phyloP scores from a whole-genome alignment of 2,113 vertebrate species.

The Pelmatolapia mariae region DNA sequence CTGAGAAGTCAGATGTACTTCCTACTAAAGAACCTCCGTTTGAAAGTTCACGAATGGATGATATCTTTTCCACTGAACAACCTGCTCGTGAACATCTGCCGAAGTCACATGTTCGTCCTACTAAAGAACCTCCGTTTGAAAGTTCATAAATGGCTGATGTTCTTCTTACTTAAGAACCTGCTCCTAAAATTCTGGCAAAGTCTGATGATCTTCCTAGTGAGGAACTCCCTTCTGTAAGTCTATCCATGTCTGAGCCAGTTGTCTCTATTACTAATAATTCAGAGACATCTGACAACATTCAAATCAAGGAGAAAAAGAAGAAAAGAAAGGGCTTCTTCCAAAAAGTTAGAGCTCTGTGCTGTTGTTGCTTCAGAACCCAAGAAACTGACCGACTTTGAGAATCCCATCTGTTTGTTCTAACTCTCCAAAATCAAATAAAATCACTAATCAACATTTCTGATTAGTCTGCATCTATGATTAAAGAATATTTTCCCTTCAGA shows the following conservation, averaged over 20 bases:
- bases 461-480: rapidly evolving
- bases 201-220: not conserved
- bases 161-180: rapidly evolving
- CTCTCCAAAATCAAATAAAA: not conserved
- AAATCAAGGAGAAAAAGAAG: not conserved
- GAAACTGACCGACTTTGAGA: rapidly evolving
- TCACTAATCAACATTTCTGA: not conserved
- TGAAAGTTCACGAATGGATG: not conserved
- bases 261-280: rapidly evolving
- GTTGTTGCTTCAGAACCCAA: rapidly evolving
- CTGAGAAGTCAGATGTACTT: not conserved
- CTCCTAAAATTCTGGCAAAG: not conserved
- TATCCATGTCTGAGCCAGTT: not conserved
- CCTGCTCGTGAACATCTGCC: rapidly evolving
- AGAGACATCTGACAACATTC: not conserved
- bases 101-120: not conserved
- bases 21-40: rapidly evolving
- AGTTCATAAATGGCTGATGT: not conserved
- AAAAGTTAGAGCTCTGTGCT: not conserved
- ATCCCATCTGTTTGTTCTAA: not conserved
- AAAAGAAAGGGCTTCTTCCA: rapidly evolving
- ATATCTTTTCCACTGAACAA: too few relatives aligned
- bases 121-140: rapidly evolving
- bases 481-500: rapidly evolving
- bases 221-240: not conserved